These are phyloP conservation scores for Myotis planiceps DNA, from an alignment of 2,797 vertebrate genomes.

Conservation along the genomic window DNA sequence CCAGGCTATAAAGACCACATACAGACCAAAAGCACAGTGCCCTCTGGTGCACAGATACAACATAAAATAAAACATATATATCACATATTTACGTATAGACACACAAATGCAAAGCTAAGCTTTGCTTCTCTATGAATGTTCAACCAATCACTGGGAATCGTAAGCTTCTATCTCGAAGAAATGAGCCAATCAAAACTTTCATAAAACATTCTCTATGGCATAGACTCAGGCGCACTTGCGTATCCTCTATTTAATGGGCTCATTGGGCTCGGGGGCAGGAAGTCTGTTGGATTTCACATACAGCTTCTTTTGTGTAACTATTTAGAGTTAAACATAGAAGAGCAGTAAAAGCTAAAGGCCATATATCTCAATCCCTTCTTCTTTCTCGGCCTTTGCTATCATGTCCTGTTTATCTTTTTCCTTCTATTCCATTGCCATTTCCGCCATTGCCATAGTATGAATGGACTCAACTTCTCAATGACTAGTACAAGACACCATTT, in stretches of 20 bases:
- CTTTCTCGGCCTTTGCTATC: background rate
- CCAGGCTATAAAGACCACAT: slow-evolving; percentile 26
- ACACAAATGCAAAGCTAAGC: background rate
- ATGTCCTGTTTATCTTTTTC: background rate
- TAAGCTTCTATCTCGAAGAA: background rate
- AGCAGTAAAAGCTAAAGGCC: background rate
- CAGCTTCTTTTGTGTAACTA: background rate
- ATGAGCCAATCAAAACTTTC: background rate
- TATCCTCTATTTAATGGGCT: background rate
- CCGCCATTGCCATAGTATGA: too few relatives aligned
- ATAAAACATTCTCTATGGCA: background rate
- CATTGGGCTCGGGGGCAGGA: background rate
- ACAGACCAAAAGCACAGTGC: slow-evolving; percentile 83
- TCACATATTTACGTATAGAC: background rate
- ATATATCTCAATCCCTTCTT: background rate
- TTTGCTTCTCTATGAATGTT: background rate
- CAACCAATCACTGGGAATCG: background rate
- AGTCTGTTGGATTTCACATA: background rate
- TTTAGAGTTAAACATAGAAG: background rate
- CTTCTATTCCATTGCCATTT: background rate
- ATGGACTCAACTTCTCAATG: background rate
- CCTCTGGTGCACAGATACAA: slow-evolving; percentile 81
- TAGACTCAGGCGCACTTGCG: background rate
- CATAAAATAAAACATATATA: slow-evolving; percentile 67
- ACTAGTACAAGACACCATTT: background rate